Conservation (phyloP, 2,113 vertebrate species). For the Bothrops jararaca region DNA sequence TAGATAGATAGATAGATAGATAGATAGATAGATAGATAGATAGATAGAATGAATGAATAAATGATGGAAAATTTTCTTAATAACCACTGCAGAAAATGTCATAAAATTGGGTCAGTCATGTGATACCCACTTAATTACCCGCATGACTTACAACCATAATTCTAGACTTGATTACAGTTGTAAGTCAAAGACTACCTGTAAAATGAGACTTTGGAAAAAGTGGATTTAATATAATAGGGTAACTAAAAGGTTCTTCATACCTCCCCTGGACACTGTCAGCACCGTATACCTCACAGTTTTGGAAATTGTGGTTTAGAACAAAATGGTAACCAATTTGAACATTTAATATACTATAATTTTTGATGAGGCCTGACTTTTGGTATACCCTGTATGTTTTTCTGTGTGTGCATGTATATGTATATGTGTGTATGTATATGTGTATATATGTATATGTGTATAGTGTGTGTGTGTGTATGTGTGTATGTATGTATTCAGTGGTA, state of each 20-base stretch:
- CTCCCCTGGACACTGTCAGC: neutral
- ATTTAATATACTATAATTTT: no score
- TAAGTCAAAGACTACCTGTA: neutral
- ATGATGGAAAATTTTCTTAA: neutral
- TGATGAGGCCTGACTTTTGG: no score
- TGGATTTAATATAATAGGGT: neutral
- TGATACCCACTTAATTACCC: neutral
- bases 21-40: no score
- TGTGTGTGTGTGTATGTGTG: no score
- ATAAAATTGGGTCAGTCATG: neutral
- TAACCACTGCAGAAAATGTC: neutral
- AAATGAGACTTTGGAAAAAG: neutral
- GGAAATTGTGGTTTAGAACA: neutral
- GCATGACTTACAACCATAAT: neutral
- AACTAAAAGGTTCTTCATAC: neutral
- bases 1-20: no score
- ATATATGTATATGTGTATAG: no score
- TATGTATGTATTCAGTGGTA: neutral
- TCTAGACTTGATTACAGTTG: neutral
- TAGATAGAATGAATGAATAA: neutral
- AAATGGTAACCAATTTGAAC: neutral
- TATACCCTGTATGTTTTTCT: no score
- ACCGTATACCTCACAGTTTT: neutral
- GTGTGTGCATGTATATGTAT: no score
- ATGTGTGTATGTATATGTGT: no score